These are phyloP conservation scores for Phrynocephalus guinanensis DNA, from an alignment of 2,797 vertebrate genomes.

Conservation along the genomic window DNA sequence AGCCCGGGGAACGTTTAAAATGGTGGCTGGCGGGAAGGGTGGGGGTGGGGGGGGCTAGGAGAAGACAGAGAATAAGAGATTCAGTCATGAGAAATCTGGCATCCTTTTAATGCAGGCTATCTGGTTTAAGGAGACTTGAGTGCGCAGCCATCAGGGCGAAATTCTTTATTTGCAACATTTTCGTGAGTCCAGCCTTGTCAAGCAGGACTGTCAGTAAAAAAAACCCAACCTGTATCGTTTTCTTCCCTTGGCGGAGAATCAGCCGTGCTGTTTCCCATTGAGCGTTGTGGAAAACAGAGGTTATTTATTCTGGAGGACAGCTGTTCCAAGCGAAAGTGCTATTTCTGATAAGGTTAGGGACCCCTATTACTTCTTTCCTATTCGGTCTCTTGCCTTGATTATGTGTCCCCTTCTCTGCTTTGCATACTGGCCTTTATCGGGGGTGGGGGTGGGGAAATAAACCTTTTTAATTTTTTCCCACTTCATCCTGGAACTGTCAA, in stretches of 20 bases:
- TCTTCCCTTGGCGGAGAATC: neutral
- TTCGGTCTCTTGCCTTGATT: no score
- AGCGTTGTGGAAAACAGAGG: neutral
- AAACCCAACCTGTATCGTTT: neutral
- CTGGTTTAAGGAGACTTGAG: neutral
- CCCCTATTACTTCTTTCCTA: no score
- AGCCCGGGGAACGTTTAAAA: neutral
- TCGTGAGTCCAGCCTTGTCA: accelerated
- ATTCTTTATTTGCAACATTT: conserved; percentile 2
- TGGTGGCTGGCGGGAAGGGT: neutral
- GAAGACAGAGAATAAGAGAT: no score
- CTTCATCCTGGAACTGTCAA: neutral
- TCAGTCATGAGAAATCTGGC: no score
- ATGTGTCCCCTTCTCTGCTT: no score
- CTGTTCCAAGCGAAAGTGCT: neutral
- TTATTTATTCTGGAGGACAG: neutral
- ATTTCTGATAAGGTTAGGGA: no score
- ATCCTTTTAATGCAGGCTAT: neutral
- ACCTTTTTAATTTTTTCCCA: neutral
- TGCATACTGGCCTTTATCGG: no score
- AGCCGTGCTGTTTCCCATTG: neutral
- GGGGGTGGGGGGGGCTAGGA: neutral
- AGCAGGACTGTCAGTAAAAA: neutral
- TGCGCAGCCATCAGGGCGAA: neutral
- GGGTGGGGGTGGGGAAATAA: neutral